Percentiles rank a stretch among this genome's conserved stretches.
phyloP scores from a whole-genome alignment of 1,140 invertebrate genomes.

The Drosophila pseudoobscura region DNA sequence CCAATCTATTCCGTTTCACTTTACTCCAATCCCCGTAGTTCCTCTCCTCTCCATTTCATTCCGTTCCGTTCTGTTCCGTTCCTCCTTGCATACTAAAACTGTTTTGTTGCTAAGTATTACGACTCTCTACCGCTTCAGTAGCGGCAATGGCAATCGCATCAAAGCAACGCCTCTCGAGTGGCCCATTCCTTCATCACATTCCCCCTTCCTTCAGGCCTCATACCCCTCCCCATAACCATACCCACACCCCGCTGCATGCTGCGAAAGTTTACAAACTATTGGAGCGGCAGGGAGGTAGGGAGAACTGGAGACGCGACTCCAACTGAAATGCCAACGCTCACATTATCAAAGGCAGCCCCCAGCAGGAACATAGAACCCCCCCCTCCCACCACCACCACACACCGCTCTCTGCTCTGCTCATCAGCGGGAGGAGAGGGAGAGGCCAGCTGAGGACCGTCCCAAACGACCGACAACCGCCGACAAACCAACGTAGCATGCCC shows the following conservation, averaged over 20 bases:
- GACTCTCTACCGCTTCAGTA: slow-evolving; percentile 21
- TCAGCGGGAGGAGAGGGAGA: too few relatives aligned
- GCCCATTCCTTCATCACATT: slow-evolving; percentile 35
- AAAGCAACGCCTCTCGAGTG: slow-evolving; percentile 66
- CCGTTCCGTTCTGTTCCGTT: not conserved
- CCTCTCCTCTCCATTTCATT: too few relatives aligned
- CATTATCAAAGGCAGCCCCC: slow-evolving; percentile 46
- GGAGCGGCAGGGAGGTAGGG: not conserved
- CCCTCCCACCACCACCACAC: not conserved
- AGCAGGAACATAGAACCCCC: not conserved
- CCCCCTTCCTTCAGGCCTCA: not conserved
- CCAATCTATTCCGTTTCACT: too few relatives aligned
- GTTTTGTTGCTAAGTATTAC: slow-evolving; percentile 36
- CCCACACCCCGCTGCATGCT: slow-evolving; percentile 14
- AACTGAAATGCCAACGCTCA: slow-evolving; percentile 52
- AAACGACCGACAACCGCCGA: slow-evolving; percentile 40
- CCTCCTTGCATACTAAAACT: not conserved
- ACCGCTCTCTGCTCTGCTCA: not conserved
- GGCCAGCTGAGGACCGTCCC: slow-evolving; percentile 22
- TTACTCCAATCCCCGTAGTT: not conserved
- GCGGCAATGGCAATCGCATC: slow-evolving; percentile 38
- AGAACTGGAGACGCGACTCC: not conserved
- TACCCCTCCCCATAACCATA: not conserved
- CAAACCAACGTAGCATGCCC: slow-evolving; percentile 24
- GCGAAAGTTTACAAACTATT: slow-evolving; percentile 64